These are phyloP conservation scores for Ophioninae sp. DNA, from an alignment of 2,888 invertebrate species.

Conservation along the genomic window DNA sequence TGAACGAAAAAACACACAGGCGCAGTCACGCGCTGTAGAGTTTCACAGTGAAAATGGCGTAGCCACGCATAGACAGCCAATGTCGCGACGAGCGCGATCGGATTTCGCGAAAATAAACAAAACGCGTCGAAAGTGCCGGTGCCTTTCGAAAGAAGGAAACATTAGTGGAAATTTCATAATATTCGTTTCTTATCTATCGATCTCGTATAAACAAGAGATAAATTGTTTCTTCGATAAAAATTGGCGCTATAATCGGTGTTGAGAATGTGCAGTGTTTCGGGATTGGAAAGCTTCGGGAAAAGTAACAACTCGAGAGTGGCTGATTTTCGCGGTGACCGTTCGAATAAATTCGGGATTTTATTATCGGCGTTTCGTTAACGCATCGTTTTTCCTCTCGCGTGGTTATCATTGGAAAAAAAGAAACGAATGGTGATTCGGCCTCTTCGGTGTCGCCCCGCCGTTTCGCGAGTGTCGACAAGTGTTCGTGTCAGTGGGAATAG, in stretches of 20 bases:
- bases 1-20: constrained; percentile 14
- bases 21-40: constrained; percentile 43
- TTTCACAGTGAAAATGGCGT: constrained; percentile 74
- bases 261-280: not conserved
- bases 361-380: constrained; percentile 3
- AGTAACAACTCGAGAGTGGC: constrained; percentile 59
- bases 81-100: constrained; percentile 44
- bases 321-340: constrained; percentile 45
- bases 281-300: constrained; percentile 30
- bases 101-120: constrained; percentile 15
- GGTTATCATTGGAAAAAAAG: constrained; percentile 4
- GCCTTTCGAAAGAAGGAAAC: not conserved
- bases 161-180: not conserved
- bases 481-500: constrained; percentile 11
- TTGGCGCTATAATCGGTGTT: not conserved
- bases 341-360: constrained; percentile 10
- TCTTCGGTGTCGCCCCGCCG: not conserved
- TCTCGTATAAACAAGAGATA: not conserved
- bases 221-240: constrained; percentile 6
- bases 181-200: not conserved
- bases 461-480: not conserved
- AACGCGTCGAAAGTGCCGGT: constrained; percentile 10
- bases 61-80: constrained; percentile 54
- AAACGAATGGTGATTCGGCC: constrained; percentile 6
- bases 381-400: constrained; percentile 11